Evolutionary conservation across 2,113 vertebrate genomes (phyloP).

Genomic region (Anseranas semipalmata): DNA sequence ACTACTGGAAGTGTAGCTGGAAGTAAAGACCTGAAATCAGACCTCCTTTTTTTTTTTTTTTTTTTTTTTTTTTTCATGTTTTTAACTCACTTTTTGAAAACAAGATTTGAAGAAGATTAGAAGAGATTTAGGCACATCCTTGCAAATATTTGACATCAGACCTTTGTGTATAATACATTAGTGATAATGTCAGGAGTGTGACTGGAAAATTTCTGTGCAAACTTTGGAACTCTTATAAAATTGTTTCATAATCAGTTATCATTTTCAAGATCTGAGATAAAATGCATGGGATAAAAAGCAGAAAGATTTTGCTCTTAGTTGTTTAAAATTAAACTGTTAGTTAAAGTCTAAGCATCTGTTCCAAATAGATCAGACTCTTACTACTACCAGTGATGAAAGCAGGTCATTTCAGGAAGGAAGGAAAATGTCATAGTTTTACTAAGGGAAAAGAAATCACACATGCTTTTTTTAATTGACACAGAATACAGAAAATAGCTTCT

Average conservation of each 20-base stretch:
- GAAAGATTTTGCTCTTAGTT: not conserved
- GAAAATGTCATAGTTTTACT: not conserved
- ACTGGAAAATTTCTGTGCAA: not conserved
- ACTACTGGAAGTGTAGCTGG: not conserved
- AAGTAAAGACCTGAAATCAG: not conserved
- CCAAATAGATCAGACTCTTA: not conserved
- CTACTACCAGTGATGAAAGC: not conserved
- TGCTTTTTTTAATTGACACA: not conserved
- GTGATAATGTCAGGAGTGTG: not conserved
- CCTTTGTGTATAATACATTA: not conserved
- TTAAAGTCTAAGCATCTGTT: not conserved
- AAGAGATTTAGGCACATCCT: not conserved
- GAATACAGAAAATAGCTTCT: not conserved
- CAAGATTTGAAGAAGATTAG: not conserved
- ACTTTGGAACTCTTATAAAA: not conserved
- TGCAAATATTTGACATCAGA: not conserved
- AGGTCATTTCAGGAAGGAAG: not conserved
- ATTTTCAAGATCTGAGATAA: not conserved
- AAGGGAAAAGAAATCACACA: not conserved
- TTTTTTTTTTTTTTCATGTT: not conserved
- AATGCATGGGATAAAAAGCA: not conserved
- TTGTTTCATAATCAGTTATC: not conserved
- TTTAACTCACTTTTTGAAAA: not conserved
- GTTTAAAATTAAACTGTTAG: not conserved
- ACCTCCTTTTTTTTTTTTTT: not conserved